phyloP scores from a whole-genome alignment of 1,140 invertebrate species.

The Caenorhabditis brenneri region DNA sequence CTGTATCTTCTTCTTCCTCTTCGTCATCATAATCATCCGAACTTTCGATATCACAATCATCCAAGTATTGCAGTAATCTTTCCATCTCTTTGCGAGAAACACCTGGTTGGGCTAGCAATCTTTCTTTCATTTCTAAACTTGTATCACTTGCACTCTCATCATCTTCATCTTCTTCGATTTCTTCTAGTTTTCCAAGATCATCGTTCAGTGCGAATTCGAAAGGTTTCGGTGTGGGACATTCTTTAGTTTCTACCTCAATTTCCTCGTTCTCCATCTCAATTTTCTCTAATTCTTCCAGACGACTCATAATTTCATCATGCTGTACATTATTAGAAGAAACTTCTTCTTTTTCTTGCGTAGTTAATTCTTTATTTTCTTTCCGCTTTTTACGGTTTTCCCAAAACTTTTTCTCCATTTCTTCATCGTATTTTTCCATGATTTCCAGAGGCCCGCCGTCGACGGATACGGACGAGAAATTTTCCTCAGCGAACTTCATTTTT shows the following conservation, averaged over 20 bases:
- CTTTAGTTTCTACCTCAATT: background rate
- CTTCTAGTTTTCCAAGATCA: background rate
- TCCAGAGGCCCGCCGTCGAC: background rate
- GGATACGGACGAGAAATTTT: background rate
- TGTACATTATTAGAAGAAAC: background rate
- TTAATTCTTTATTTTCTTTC: background rate
- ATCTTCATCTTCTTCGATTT: conserved; percentile 29
- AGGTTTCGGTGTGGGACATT: background rate
- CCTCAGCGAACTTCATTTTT: conserved; percentile 18
- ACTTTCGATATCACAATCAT: background rate
- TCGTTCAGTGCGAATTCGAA: conserved; percentile 3
- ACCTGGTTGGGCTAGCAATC: background rate
- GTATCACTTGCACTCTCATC: background rate
- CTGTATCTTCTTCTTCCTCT: background rate
- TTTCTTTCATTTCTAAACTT: background rate
- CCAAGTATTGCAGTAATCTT: background rate
- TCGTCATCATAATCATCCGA: background rate
- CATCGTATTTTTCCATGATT: conserved; percentile 26
- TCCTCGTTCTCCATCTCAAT: background rate
- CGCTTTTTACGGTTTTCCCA: conserved; percentile 2
- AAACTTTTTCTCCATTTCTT: background rate
- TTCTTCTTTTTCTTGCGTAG: background rate
- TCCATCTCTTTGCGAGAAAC: conserved; percentile 27
- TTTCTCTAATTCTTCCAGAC: background rate
- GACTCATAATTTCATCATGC: background rate